Conservation (phyloP, 1,140 invertebrate species). For the Rhagoletis pomonella region DNA sequence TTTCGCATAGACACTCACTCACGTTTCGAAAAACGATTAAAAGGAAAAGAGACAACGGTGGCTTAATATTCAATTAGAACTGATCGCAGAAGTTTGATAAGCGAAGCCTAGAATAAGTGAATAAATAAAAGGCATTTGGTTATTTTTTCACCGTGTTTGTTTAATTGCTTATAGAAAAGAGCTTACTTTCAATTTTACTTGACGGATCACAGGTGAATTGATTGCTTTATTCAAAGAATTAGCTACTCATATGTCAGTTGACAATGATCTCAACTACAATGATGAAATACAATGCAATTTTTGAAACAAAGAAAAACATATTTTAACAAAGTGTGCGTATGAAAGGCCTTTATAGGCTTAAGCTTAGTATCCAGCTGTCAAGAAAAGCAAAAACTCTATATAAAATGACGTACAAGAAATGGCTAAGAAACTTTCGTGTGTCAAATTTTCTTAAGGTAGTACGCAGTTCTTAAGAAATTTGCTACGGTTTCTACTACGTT, state of each 20-base stretch:
- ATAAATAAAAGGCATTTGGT: constrained; percentile 25
- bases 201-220: neutral
- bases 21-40: constrained; percentile 8
- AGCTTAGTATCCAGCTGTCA: too few relatives aligned
- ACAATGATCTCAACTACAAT: neutral
- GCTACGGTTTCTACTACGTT: too few relatives aligned
- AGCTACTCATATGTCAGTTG: neutral
- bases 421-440: too few relatives aligned
- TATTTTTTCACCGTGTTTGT: neutral
- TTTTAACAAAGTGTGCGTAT: too few relatives aligned
- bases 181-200: constrained; percentile 32
- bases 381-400: too few relatives aligned
- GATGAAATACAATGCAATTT: too few relatives aligned
- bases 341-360: too few relatives aligned
- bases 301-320: too few relatives aligned
- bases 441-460: too few relatives aligned
- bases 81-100: constrained; percentile 35
- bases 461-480: too few relatives aligned
- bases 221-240: neutral
- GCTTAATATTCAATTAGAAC: constrained; percentile 20
- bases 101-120: neutral
- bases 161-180: neutral
- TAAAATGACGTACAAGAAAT: too few relatives aligned
- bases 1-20: constrained; percentile 24
- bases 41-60: neutral